Conservation (phyloP, 2,113 vertebrate genomes). For the Coregonus clupeaformis region DNA sequence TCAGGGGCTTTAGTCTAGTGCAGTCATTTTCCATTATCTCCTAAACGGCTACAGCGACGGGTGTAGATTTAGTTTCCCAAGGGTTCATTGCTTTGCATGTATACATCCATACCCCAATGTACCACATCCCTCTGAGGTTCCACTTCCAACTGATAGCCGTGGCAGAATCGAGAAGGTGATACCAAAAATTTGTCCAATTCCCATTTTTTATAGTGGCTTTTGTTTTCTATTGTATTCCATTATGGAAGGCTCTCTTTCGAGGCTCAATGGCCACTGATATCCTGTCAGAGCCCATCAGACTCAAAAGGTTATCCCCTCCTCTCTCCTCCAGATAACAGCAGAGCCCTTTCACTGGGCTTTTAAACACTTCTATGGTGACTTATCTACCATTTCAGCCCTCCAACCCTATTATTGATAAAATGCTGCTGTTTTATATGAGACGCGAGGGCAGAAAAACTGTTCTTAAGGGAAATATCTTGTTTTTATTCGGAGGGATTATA, state of each 20-base stretch:
- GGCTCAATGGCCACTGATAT: constrained; percentile 87
- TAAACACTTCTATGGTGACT: constrained; percentile 79
- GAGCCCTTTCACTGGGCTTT: constrained; percentile 84
- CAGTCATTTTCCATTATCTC: constrained; percentile 12
- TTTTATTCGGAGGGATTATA: too few relatives aligned
- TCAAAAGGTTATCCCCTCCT: constrained; percentile 71
- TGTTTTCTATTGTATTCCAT: constrained; percentile 68
- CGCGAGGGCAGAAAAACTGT: constrained; percentile 73
- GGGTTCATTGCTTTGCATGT: neutral
- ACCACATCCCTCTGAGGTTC: neutral
- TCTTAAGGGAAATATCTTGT: constrained; percentile 79
- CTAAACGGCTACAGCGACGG: constrained; percentile 24
- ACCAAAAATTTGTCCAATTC: constrained; percentile 62
- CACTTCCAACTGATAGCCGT: constrained; percentile 31
- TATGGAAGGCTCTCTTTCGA: constrained; percentile 69
- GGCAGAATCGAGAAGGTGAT: constrained; percentile 28
- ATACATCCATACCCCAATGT: neutral
- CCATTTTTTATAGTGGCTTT: constrained; percentile 66
- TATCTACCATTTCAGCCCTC: constrained; percentile 81
- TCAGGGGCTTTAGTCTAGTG: neutral
- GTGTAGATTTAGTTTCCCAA: constrained; percentile 13
- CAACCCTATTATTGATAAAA: constrained; percentile 84
- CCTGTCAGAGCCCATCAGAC: constrained; percentile 86
- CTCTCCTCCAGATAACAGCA: constrained; percentile 74
- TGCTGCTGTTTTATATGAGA: constrained; percentile 76